Evolutionary conservation across 2,888 invertebrate species (phyloP).

Genomic region (Caenorhabditis sinica): DNA sequence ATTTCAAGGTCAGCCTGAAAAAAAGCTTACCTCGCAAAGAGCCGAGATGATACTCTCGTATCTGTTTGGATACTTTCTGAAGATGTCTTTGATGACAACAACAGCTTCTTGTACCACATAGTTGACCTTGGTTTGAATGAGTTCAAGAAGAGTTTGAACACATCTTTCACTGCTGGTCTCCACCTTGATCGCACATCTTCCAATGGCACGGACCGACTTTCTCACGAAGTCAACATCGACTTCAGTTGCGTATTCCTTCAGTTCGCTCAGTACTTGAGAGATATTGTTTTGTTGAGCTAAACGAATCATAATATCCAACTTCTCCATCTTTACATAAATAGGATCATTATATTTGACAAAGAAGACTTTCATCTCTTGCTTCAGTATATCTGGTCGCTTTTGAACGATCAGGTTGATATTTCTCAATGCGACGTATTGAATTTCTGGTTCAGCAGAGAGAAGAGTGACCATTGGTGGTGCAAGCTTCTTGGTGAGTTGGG

Average conservation of each 20-base stretch:
- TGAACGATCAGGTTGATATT: constrained; percentile 99
- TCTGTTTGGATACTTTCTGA: constrained; percentile 95
- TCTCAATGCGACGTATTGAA: constrained; percentile 97
- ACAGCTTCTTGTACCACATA: constrained; percentile 99
- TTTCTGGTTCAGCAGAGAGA: constrained; percentile 97
- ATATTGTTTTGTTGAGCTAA: constrained; percentile 98
- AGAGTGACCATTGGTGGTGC: constrained; percentile 99
- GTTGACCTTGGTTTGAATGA: constrained; percentile 99
- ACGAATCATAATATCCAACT: constrained; percentile 99
- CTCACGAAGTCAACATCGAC: constrained; percentile 99
- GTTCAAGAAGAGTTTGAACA: constrained; percentile 95
- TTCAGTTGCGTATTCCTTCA: constrained; percentile 98
- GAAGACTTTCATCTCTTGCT: constrained; percentile 99
- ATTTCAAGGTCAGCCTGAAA: not conserved
- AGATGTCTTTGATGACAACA: constrained; percentile 93
- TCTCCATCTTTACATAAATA: constrained; percentile 99
- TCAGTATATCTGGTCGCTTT: constrained; percentile 96
- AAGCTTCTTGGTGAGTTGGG: constrained; percentile 94
- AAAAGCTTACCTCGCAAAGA: constrained; percentile 89
- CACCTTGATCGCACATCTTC: constrained; percentile 93
- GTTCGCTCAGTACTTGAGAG: constrained; percentile 96
- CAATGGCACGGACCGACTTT: constrained; percentile 98
- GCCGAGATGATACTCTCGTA: constrained; percentile 99
- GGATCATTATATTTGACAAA: constrained; percentile 99
- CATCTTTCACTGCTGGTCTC: constrained; percentile 99